Base-by-base conservation (phyloP, 2,797 vertebrate species). In the Anolis apletophallus region DNA sequence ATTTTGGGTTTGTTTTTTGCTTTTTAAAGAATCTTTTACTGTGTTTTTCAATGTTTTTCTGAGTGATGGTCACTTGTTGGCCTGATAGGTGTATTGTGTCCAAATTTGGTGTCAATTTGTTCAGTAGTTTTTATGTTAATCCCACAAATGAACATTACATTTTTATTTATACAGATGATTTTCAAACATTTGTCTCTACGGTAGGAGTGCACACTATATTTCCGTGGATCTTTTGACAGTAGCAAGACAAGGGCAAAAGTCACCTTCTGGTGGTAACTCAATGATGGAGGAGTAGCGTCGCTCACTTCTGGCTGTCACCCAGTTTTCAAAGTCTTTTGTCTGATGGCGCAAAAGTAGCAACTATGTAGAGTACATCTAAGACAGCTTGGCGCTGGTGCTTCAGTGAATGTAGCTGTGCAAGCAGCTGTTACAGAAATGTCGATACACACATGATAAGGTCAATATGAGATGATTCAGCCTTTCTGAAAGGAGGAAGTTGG, bases 351-450 rank as follows among this genome's bases (percentile, higher is more conserved):
- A 73, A 46, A 19, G 1, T 40, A 34, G 32, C 26, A 36, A 81
- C 71, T 73, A 46, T 59, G 23, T 14, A 74, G 23, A 61, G 36
- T 46, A 2, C 34, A 50, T 32, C 29, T 54, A 52, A 81, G 61
- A 46, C 54, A 29, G 36, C 71, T 36, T 2, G 68, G 21, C 23
- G 19, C 32, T 29, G 11, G 21, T 73, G 52, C 75, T 80, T 77
- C 40, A 36, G 57, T 85, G 92, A 86, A 55, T 50, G 83, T 84
- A 71, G 57, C 36, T 69, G 55, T 59, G 21, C 59, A 72, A 73
- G 26, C 85, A 85, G 40, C 3, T 88, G 57, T 81, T 81, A 17
- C 13, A 9, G 1, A 17, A 10, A 82, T 90, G 85, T 89, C 36
- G 21, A 52, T 78, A 59, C 75, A n/a, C 26, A 71, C 34, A 87